Percentiles rank a stretch among this genome's conserved stretches.
phyloP scores from a whole-genome alignment of 2,888 invertebrate species.

The Drosophila sordidapex region DNA sequence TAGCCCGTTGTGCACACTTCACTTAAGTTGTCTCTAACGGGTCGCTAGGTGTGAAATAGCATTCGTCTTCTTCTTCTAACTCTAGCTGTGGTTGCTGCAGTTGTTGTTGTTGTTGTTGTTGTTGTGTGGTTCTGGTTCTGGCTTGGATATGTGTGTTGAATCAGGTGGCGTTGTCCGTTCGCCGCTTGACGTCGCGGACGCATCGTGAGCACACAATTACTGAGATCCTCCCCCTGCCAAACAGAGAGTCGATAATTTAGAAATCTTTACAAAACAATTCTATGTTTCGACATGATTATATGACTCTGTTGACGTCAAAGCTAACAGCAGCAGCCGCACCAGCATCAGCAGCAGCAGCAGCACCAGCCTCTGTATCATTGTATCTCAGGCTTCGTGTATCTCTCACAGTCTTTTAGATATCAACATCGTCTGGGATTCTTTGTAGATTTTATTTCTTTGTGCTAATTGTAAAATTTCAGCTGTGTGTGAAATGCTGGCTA shows the following conservation, averaged over 20 bases:
- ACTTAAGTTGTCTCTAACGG: constrained; percentile 62
- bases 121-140: constrained; percentile 27
- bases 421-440: constrained; percentile 7
- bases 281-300: constrained; percentile 10
- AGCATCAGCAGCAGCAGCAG: background rate
- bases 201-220: constrained; percentile 69
- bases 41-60: constrained; percentile 67
- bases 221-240: constrained; percentile 63
- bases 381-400: constrained; percentile 17
- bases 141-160: constrained; percentile 61
- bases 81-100: constrained; percentile 29
- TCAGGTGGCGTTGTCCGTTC: constrained; percentile 60
- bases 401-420: constrained; percentile 9
- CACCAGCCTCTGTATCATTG: background rate
- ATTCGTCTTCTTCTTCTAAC: constrained; percentile 9
- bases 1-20: constrained; percentile 15
- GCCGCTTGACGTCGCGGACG: constrained; percentile 57
- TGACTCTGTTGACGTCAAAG: constrained; percentile 21
- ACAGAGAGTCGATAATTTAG: constrained; percentile 63
- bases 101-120: constrained; percentile 5
- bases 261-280: constrained; percentile 60
- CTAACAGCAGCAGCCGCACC: background rate
- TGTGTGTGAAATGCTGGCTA: constrained; percentile 54
- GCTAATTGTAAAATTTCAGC: constrained; percentile 39
- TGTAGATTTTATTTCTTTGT: constrained; percentile 19